Base-by-base conservation (phyloP, 2,797 vertebrate genomes). In the Nannoperca australis region DNA sequence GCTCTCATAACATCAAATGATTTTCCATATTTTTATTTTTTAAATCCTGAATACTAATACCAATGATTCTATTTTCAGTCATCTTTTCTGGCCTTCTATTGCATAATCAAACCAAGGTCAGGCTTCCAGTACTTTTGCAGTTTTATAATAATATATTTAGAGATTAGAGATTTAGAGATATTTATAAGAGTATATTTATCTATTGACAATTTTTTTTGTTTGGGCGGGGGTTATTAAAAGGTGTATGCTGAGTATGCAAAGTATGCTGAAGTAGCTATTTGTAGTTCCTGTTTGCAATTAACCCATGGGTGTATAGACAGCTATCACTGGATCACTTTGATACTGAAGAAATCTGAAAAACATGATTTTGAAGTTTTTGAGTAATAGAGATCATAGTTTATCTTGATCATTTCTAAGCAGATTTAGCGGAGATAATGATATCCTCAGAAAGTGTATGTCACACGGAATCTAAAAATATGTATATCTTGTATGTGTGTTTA, bases 11-110 rank as follows among this genome's bases (percentile, higher is more conserved):
- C 36, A 22, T 44, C 30, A 42, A 53, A 72, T 73, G 68, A 68
- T 62, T 81, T 75, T 53, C 63, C 49, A 61, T 51, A 65, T 61
- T 45, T 69, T 54, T 69, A 51, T 56, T 70, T 45, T 81, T 79
- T 67, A 51, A 40, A 67, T 63, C 44, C 36, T 20, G 65, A 74
- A 70, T 62, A 54, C 58, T 73, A 27, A 72, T 67, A 34, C 47
- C 22, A 73, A 22, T 76, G 49, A 58, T 76, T 76, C 14, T n/a
- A 20, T 58, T 30, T 5, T 64, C 22, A 22, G 10, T 65, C 27
- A 74, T 56, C 17, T 49, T 82, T 54, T 61, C 45, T 54, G 62
- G 36, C 60, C 7, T 72, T 30, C 22, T 7, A 22, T 59, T 60
- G 53, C 32, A 72, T 15, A 51, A 68, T 79, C n/a, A 50, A 65